Evolutionary conservation across 2,888 invertebrate genomes (phyloP).

Genomic region (Diogma glabrata): DNA sequence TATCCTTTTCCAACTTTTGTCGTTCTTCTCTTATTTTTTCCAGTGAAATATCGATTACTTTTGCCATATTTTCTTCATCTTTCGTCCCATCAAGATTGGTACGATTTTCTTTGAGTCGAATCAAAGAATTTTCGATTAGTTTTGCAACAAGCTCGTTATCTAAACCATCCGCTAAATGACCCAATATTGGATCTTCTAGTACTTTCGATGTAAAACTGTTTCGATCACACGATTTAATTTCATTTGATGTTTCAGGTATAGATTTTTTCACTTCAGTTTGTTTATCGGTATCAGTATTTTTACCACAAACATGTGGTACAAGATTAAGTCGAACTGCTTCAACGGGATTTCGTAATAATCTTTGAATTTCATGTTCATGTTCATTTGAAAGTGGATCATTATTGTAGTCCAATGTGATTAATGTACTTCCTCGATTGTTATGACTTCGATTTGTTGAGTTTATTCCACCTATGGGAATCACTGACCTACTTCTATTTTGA

Average conservation of each 20-base stretch:
- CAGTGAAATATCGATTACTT: constrained; percentile 34
- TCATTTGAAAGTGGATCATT: constrained; percentile 16
- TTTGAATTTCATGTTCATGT: constrained; percentile 38
- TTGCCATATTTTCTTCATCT: constrained; percentile 37
- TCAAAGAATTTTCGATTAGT: constrained; percentile 53
- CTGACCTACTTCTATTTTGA: constrained; percentile 26
- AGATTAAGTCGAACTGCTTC: constrained; percentile 64
- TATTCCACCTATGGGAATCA: constrained; percentile 36
- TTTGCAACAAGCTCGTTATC: constrained; percentile 50
- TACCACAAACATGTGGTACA: constrained; percentile 67
- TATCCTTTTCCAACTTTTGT: constrained; percentile 19
- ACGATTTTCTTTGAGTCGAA: constrained; percentile 41
- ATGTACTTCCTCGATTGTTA: constrained; percentile 26
- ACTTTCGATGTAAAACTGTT: constrained; percentile 45
- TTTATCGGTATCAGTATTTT: constrained; percentile 38
- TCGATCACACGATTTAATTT: constrained; percentile 29
- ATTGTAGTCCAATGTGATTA: constrained; percentile 32
- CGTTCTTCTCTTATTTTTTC: constrained; percentile 35
- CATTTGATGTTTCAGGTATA: constrained; percentile 13
- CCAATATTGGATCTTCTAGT: constrained; percentile 51
- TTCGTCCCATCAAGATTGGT: constrained; percentile 35
- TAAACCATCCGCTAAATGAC: constrained; percentile 48
- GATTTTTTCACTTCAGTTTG: constrained; percentile 13
- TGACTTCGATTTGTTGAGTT: background rate
- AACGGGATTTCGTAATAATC: constrained; percentile 56